phyloP scores from a whole-genome alignment of 2,113 vertebrate species.

The Epinephelus lanceolatus region DNA sequence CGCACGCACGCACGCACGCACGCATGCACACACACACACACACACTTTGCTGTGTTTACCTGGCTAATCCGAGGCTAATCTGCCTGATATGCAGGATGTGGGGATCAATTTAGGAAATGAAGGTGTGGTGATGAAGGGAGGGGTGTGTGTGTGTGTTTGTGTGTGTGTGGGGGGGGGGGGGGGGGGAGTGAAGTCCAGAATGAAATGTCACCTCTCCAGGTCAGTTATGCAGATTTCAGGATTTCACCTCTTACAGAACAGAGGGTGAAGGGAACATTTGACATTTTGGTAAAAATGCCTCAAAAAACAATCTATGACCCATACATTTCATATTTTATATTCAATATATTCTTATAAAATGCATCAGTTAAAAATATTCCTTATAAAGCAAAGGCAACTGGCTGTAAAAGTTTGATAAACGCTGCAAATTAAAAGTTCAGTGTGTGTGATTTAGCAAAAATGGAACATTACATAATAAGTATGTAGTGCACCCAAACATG shows the following conservation, averaged over 20 bases:
- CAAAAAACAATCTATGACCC: not conserved
- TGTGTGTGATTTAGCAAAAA: too few relatives aligned
- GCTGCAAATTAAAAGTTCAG: too few relatives aligned
- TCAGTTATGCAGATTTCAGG: slow-evolving; percentile 12
- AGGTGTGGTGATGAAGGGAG: slow-evolving; percentile 64
- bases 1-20: too few relatives aligned
- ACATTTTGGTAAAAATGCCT: not conserved
- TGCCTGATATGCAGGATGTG: slow-evolving; percentile 74
- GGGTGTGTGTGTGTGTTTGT: too few relatives aligned
- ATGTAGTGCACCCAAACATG: too few relatives aligned
- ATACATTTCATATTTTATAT: not conserved
- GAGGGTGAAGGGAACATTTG: not conserved
- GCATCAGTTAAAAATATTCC: not conserved
- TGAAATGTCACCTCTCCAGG: slow-evolving; percentile 16
- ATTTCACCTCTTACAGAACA: not conserved
- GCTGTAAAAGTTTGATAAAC: not conserved
- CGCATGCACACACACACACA: slow-evolving; percentile 37
- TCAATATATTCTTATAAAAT: not conserved
- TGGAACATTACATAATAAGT: too few relatives aligned
- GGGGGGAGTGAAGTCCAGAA: not conserved
- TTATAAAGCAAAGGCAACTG: not conserved
- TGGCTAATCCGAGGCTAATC: slow-evolving; percentile 76
- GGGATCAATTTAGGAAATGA: slow-evolving; percentile 79
- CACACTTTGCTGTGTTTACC: slow-evolving; percentile 70
- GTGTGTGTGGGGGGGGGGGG: too few relatives aligned